Evolutionary conservation across 2,797 vertebrate genomes (phyloP), one percentile per base, ranked within the genome.

Genomic region (Parotocinclus haroldoi): DNA sequence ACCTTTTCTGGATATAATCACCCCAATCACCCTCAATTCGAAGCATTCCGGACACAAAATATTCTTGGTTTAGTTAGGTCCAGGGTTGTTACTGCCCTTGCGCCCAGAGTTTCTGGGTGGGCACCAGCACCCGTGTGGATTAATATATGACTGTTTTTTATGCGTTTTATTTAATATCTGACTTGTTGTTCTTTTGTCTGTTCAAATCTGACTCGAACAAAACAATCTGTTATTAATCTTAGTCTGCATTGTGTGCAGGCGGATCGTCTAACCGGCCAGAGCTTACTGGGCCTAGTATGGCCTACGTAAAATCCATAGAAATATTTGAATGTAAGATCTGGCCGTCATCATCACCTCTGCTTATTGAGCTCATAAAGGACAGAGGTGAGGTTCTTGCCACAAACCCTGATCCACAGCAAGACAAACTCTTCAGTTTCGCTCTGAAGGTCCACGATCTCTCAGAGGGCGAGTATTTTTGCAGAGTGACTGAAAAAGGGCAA

Each of bases 381-480:
- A 18, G 50, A 0, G 13, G 1, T 1, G 7, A 7, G 12, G 50
- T 27, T 3, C 37, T 86, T 0, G 0, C 36, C 0, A 1, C 0
- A 10, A 0, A 18, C 9, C 0, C 9, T 19, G 40, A 53, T 49
- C n/a, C 9, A 10, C 18, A 59, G 16, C 66, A 39, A 3, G 38
- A 59, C 40, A 69, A 79, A 37, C 6, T 2, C 10, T 74, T 58
- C 5, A 44, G 3, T 0, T 88, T 89, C 50, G 5, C 0, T 13
- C 40, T 86, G 2, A 84, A 69, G 67, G 79, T 85, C 9, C 16
- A 56, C 0, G 48, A 17, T 45, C 11, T 45, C 11, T 83, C 81
- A 4, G 79, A 75, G 3, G 89, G 87, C 0, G 76, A 40, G 0
- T 91, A 91, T 70, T 69, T 68, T 58, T 92, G 90, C 74, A 75